These are phyloP conservation scores for Hemitrygon akajei DNA, from an alignment of 2,797 vertebrate genomes.

Conservation along the genomic window DNA sequence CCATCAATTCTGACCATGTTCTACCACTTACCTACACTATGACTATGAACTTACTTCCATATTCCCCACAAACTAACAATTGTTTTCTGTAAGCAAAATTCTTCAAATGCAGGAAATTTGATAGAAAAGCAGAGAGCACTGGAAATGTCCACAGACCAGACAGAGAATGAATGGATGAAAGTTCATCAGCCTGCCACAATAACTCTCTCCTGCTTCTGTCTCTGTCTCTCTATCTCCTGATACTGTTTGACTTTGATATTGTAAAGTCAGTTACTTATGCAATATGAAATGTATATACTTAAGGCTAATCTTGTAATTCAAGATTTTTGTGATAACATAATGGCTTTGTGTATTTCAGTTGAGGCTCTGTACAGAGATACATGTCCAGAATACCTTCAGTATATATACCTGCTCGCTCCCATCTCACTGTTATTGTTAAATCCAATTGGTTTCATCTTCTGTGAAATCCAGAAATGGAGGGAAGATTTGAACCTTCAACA, in stretches of 20 bases:
- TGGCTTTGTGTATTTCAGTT: constrained; percentile 54
- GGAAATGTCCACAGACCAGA: no score
- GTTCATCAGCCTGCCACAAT: no score
- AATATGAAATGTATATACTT: not conserved
- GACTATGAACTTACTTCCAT: not conserved
- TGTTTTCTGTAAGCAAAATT: no score
- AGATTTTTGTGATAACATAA: not conserved
- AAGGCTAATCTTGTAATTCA: not conserved
- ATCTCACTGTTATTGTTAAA: constrained; percentile 96
- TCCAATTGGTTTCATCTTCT: constrained; percentile 77
- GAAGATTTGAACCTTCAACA: constrained; percentile 64
- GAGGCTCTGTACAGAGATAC: constrained; percentile 79
- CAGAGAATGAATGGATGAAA: no score
- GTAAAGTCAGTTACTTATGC: not conserved
- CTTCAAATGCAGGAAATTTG: no score
- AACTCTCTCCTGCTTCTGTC: no score
- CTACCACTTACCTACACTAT: no score
- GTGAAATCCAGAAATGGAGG: constrained; percentile 88
- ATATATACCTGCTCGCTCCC: constrained; percentile 92
- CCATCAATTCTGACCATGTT: no score
- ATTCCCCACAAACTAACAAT: no score
- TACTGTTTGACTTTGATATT: not conserved
- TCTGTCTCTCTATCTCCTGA: no score
- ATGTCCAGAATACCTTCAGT: constrained; percentile 91
- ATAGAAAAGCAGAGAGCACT: no score